Conservation (phyloP, 92 coral and sea anemone species). For the Pocillopora meandrina region DNA sequence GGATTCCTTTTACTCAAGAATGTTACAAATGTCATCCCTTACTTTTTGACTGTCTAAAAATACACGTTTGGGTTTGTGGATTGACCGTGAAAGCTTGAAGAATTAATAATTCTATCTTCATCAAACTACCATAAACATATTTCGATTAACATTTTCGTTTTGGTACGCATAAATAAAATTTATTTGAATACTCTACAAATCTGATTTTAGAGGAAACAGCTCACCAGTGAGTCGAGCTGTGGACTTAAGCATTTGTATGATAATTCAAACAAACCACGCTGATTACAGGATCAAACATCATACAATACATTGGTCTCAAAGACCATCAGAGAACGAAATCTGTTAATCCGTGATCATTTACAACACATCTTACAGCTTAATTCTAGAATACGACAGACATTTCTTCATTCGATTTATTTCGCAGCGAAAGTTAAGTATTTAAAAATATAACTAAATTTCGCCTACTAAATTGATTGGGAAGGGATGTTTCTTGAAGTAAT, state of each 20-base stretch:
- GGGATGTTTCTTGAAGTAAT: neutral
- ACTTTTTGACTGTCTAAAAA: neutral
- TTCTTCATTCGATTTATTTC: neutral
- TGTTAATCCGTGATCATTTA: neutral
- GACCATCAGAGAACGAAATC: neutral
- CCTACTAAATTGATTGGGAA: neutral
- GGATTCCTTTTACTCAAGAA: neutral
- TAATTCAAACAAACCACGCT: neutral
- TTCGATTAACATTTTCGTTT: neutral
- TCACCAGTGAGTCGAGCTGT: neutral
- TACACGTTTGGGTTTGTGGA: neutral
- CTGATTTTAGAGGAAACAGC: neutral
- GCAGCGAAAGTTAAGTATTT: neutral
- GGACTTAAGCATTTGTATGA: neutral
- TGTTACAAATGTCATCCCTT: neutral
- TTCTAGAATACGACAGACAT: neutral
- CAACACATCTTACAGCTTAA: neutral
- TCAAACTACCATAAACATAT: neutral
- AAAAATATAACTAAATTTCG: neutral
- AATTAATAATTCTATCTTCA: neutral
- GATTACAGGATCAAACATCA: conserved; percentile 3
- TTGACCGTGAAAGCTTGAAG: neutral
- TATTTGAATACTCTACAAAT: neutral
- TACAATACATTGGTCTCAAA: neutral
- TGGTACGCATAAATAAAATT: neutral